Evolutionary conservation across 2,888 invertebrate genomes (phyloP), one percentile per base, ranked within the genome.

Genomic region (Furcula furcula): DNA sequence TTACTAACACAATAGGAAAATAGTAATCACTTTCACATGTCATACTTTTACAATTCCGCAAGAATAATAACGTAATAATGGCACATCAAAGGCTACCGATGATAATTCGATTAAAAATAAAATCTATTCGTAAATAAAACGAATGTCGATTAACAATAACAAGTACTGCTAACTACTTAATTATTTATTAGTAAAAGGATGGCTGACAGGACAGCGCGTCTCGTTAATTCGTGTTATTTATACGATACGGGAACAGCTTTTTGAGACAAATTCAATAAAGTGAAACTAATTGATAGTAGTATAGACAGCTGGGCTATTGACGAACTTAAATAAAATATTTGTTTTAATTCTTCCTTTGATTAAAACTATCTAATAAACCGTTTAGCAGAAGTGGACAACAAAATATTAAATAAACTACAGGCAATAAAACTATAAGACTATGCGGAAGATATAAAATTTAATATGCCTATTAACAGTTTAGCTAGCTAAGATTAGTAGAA

Each of bases 221-320:
- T 48, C 40, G 40, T 45, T 51, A 34, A 40, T 34, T 38, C 20
- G 27, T 20, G 27, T 33, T 50, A 48, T 53, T 47, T 44, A 40
- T 34, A 41, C 27, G 6, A 14, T 29, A 7, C 32, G 13, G 13
- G 10, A 29, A 10, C 14, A 30, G 34, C 30, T 46, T 49, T 40
- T 44, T 33, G 11, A 18, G 5, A 29, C 9, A 25, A n/a, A 34
- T 29, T 35, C 54, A 14, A 29, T 34, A 12, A n/a, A 25, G 25
- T 41, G 39, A 36, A 31, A 13, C 30, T 34, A 28, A 38, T 37
- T 19, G 34, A 35, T 12, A 16, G 20, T 21, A 5, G 10, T 10
- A 21, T 10, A 10, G 21, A 21, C 21, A 10, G 4, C 27, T 16
- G 15, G 32, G 23, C 31, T 31, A 20, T 21, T 34, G 42, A 31